Percentiles rank a stretch among this genome's conserved stretches.
phyloP scores from a whole-genome alignment of 2,113 vertebrate species.

The Xenus cinereus region DNA sequence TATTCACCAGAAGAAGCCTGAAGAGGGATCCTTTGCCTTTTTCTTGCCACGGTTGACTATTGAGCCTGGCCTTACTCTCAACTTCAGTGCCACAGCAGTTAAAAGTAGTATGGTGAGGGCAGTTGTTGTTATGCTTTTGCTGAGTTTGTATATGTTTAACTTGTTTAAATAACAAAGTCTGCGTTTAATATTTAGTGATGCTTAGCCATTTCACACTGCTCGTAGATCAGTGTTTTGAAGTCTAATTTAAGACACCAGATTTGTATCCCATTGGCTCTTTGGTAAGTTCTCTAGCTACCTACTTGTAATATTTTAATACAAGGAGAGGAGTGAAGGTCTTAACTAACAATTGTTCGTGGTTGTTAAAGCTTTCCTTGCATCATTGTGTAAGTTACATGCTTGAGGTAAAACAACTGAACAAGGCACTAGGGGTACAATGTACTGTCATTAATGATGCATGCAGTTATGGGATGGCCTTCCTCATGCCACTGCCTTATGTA shows the following conservation, averaged over 20 bases:
- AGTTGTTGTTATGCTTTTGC: background rate
- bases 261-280: background rate
- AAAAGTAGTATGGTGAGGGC: slow-evolving; percentile 85
- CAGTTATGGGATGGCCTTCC: background rate
- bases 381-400: background rate
- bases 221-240: background rate
- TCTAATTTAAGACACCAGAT: background rate
- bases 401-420: background rate
- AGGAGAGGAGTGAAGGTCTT: background rate
- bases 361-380: background rate
- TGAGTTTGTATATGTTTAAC: background rate
- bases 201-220: background rate
- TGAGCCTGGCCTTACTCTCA: slow-evolving; percentile 77
- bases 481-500: background rate
- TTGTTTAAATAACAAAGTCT: background rate
- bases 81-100: slow-evolving; percentile 89
- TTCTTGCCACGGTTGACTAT: slow-evolving; percentile 82
- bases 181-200: background rate
- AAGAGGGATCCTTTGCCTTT: slow-evolving; percentile 65
- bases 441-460: background rate
- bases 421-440: background rate
- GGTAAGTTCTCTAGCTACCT: background rate
- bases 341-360: background rate
- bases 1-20: slow-evolving; percentile 51
- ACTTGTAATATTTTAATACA: background rate